Evolutionary conservation across 1,140 invertebrate genomes (phyloP), one percentile per base, ranked within the genome.

Genomic region (Chironomus tepperi): DNA sequence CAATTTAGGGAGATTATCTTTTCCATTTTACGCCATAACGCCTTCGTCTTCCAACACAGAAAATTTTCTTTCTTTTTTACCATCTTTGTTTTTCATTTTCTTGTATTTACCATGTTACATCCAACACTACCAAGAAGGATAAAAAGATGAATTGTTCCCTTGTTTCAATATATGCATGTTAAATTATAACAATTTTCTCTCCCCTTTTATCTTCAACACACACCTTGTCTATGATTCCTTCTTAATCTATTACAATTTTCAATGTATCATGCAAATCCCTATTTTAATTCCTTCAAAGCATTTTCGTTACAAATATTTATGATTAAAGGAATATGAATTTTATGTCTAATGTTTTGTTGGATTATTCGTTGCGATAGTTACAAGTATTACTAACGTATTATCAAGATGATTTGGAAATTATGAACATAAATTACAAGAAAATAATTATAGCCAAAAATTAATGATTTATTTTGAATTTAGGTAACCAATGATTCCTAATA

Each of bases 1-100:
- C 65, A 70, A 70, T 70, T 70, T 70, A 21, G 18, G 7, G 65
- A 70, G 65, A 70, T 70, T 70, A 70, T 70, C 65, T 70, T 70
- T 70, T 70, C 18, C 18, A 18, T 70, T 70, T 16, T 7, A 57
- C 47, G 24, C 24, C 24, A 34, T 34, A 57, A 57, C 47, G 47
- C 47, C 47, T 57, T n/a, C n/a, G 12, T 57, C 47, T 57, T 57
- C 47, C 24, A 34, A 34, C 24, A 5, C 5, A 34, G 5, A 34
- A 34, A n/a, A 47, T 5, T 47, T 47, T 47, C 43, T 47, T 15
- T 43, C 42, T 43, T 43, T 47, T 15, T 47, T 15, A 47, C 9
- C 43, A n/a, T 12, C 8, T 57, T 57, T 34, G 24, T 34, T 34
- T 34, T 34, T 34, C 24, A 34, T 34, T 34, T 34, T 34, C 24